Evolutionary conservation across 2,113 vertebrate genomes (phyloP).

Genomic region (Glaucomys volans): DNA sequence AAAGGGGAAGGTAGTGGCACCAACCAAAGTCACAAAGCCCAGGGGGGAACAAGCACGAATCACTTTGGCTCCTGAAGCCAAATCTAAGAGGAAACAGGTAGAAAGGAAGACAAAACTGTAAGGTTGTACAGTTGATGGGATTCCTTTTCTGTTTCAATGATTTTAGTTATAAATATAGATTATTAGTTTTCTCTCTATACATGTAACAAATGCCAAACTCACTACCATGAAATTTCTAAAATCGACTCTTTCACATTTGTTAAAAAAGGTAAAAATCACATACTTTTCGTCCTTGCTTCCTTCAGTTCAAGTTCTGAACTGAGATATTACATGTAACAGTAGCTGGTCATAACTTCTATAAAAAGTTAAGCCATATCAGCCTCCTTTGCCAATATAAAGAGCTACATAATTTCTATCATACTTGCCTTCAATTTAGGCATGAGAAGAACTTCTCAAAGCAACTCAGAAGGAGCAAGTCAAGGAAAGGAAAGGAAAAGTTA

Average conservation of each 20-base stretch:
- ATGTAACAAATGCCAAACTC: slow-evolving; percentile 82
- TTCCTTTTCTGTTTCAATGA: slow-evolving; percentile 85
- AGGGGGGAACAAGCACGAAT: slow-evolving; percentile 78
- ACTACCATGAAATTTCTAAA: slow-evolving; percentile 79
- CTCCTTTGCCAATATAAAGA: slow-evolving; percentile 69
- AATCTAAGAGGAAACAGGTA: slow-evolving; percentile 72
- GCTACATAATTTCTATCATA: slow-evolving; percentile 81
- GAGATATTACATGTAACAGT: slow-evolving; percentile 63
- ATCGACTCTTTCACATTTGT: slow-evolving; percentile 82
- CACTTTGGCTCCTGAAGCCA: slow-evolving; percentile 80
- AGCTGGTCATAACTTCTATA: slow-evolving; percentile 79
- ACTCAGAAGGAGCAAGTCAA: slow-evolving; percentile 71
- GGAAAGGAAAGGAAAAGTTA: slow-evolving; percentile 66
- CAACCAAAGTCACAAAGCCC: slow-evolving; percentile 81
- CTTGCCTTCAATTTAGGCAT: slow-evolving; percentile 75
- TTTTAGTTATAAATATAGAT: slow-evolving; percentile 86
- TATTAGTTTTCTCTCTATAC: slow-evolving; percentile 82
- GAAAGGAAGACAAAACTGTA: slow-evolving; percentile 80
- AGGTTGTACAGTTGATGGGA: slow-evolving; percentile 44
- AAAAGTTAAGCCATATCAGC: slow-evolving; percentile 61
- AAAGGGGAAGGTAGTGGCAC: slow-evolving; percentile 43
- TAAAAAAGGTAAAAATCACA: slow-evolving; percentile 85
- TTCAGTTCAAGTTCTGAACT: slow-evolving; percentile 76
- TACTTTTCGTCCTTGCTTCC: slow-evolving; percentile 78
- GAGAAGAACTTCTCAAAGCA: slow-evolving; percentile 74